Evolutionary conservation across 2,888 invertebrate genomes (phyloP).

Genomic region (Drosophila tanythrix): DNA sequence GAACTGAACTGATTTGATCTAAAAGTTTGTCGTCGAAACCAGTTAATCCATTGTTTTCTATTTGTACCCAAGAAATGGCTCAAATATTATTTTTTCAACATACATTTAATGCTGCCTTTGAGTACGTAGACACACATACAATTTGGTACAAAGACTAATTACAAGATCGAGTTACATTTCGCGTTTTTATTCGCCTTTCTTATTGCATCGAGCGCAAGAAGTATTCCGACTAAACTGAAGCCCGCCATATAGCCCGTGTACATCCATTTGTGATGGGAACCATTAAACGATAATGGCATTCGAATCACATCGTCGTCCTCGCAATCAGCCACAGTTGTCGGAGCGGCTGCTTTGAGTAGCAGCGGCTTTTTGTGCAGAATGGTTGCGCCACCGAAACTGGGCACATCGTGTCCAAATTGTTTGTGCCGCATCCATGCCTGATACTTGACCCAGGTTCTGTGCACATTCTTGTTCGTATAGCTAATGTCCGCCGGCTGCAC

Average conservation of each 20-base stretch:
- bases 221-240: slow-evolving; percentile 29
- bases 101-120: background rate
- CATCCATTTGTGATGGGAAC: background rate
- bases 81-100: background rate
- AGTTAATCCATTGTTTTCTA: slow-evolving; percentile 26
- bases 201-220: slow-evolving; percentile 1
- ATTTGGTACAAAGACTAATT: slow-evolving; percentile 9
- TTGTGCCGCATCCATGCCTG: slow-evolving; percentile 37
- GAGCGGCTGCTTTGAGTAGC: background rate
- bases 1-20: slow-evolving; percentile 37
- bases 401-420: slow-evolving; percentile 38
- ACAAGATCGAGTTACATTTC: background rate
- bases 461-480: slow-evolving; percentile 23
- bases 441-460: slow-evolving; percentile 40
- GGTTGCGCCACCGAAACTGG: slow-evolving; percentile 6
- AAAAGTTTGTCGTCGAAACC: slow-evolving; percentile 27
- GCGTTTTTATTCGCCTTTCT: background rate
- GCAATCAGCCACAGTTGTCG: background rate
- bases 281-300: background rate
- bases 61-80: background rate
- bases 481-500: slow-evolving; percentile 4
- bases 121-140: background rate
- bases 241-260: slow-evolving; percentile 15
- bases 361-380: background rate
- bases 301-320: background rate